A percentile compares a stretch with the other conserved stretches of the same genome.
Conservation (phyloP, 2,888 invertebrate species). For the Eucera pruinosa region DNA sequence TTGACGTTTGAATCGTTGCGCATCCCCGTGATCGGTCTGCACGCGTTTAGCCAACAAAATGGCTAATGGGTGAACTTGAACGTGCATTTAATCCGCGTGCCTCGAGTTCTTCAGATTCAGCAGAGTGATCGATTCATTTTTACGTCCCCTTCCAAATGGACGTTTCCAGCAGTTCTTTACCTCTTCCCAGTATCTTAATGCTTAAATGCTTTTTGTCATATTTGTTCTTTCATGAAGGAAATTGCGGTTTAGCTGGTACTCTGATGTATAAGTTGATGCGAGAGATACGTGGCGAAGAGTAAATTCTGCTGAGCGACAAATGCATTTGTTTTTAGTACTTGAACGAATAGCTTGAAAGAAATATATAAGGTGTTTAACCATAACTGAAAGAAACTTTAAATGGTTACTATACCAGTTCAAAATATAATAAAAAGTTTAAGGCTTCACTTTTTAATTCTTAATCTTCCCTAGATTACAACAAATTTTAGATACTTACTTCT, state of each 20-base stretch:
- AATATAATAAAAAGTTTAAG: no score
- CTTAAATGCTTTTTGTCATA: neutral
- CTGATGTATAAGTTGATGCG: neutral
- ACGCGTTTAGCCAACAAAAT: conserved; percentile 42
- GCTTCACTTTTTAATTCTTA: no score
- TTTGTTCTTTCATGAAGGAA: neutral
- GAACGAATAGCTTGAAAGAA: neutral
- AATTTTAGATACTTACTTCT: no score
- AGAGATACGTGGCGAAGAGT: neutral
- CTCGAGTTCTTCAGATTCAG: conserved; percentile 31
- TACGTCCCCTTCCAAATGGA: neutral
- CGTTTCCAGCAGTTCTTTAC: neutral
- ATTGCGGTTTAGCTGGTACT: neutral
- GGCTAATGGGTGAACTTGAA: conserved; percentile 30
- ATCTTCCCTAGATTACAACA: no score
- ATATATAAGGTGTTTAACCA: no score
- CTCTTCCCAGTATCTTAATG: neutral
- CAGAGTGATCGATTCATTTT: conserved; percentile 22
- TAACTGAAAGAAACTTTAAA: no score
- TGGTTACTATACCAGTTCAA: no score
- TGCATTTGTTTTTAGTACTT: neutral
- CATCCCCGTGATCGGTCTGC: conserved; percentile 34
- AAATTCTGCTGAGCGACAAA: neutral
- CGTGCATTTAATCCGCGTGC: conserved; percentile 46
- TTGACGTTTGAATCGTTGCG: conserved; percentile 55